Conservation (phyloP, 2,113 vertebrate genomes). For the Phrynocephalus versicolor region DNA sequence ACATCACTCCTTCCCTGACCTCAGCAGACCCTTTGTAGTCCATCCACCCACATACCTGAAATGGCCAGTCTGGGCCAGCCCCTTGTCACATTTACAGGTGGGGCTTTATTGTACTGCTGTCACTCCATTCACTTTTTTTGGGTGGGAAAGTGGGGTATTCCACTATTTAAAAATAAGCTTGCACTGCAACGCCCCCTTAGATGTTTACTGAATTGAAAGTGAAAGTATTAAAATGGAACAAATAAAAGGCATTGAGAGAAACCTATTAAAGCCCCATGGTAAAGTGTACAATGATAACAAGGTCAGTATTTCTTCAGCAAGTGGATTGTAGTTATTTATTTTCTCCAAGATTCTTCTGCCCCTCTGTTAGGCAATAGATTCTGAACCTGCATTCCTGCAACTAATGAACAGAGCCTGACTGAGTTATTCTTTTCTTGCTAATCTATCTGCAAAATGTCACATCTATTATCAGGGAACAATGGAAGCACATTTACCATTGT, state of each 20-base stretch:
- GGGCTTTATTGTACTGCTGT: background rate
- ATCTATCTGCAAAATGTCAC: background rate
- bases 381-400: background rate
- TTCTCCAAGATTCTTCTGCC: background rate
- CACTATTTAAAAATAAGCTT: background rate
- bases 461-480: slow-evolving; percentile 24
- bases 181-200: background rate
- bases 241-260: background rate
- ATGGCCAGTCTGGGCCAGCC: no score
- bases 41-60: no score
- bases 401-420: background rate
- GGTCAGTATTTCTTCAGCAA: background rate
- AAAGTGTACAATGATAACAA: background rate
- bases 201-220: background rate
- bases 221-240: background rate
- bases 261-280: background rate
- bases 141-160: background rate
- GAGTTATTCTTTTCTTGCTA: background rate
- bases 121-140: background rate
- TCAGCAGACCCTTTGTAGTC: no score
- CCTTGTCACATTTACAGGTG: no score
- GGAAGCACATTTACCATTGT: slow-evolving; percentile 29
- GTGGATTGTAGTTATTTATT: background rate
- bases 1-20: no score
- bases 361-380: background rate